Evolutionary conservation across 2,888 invertebrate species (phyloP), one percentile per base, ranked within the genome.

Genomic region (Oligia latruncula): DNA sequence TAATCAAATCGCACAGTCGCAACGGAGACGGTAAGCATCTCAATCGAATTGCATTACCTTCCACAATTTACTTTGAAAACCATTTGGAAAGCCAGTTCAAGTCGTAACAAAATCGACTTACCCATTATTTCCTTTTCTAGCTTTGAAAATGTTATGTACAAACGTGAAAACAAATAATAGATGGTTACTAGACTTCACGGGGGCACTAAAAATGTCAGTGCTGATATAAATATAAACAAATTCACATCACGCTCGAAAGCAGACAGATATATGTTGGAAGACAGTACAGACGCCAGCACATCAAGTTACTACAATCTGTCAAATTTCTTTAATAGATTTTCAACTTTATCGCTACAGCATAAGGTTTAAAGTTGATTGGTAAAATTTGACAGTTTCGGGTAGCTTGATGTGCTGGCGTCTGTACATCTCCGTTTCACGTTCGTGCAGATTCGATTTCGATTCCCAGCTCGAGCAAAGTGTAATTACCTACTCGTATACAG

Each of bases 201-300:
- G 17, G 35, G 4, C 60, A 66, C 65, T 77, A 77, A 83, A 77
- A 71, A 70, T 77, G 43, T 83, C 70, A 70, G 64, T 70, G 15
- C 43, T 35, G 65, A 17, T 60, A 65, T 82, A 81, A 81, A 75
- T 75, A 82, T 76, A 82, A 75, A 83, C 70, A 81, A 81, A 83
- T 70, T 83, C 68, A 64, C 55, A 58, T 81, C 49, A 70, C 68
- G 55, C 62, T 81, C 55, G 0, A 29, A 52, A 43, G 23, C 46
- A 76, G 62, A 74, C 11, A 35, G 23, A 80, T 17, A 17, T 71
- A 60, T 35, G 46, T 35, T 65, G n/a, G 35, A 20, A 67, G 35
- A 71, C n/a, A 60, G 40, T 62, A 40, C 29, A 29, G 29, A 29
- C 29, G 29, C 29, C 29, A 29, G 29, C 29, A 29, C 29, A 29